Evolutionary conservation across 2,888 invertebrate genomes (phyloP).

Genomic region (Octonoba sinensis): DNA sequence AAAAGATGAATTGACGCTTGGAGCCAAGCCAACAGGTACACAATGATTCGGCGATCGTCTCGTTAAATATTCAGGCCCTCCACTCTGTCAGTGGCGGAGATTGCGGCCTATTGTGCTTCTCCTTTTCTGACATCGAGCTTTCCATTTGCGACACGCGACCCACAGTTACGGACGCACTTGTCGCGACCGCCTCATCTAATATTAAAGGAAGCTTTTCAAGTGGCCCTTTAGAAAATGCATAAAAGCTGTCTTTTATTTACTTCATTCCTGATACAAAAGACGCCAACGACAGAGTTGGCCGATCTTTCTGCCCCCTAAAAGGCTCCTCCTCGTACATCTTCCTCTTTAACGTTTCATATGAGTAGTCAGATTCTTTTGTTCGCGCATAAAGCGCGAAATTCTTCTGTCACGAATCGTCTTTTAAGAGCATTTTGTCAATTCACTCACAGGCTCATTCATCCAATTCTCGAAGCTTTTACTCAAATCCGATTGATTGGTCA

Average conservation of each 20-base stretch:
- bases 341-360: constrained; percentile 49
- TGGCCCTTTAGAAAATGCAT: constrained; percentile 25
- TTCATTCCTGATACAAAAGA: constrained; percentile 40
- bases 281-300: constrained; percentile 39
- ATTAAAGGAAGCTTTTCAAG: constrained; percentile 56
- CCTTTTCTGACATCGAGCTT: constrained; percentile 44
- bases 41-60: constrained; percentile 25
- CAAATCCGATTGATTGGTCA: too few species aligned
- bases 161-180: constrained; percentile 38
- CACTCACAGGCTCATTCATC: too few species aligned
- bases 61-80: constrained; percentile 54
- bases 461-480: too few species aligned
- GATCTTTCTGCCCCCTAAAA: constrained; percentile 33
- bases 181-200: constrained; percentile 58
- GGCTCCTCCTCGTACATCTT: constrained; percentile 20
- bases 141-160: constrained; percentile 61
- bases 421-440: not conserved
- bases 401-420: constrained; percentile 44
- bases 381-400: constrained; percentile 25
- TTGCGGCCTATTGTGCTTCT: constrained; percentile 57
- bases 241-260: constrained; percentile 48
- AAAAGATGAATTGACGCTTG: constrained; percentile 44
- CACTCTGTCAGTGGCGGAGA: constrained; percentile 53
- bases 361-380: constrained; percentile 30
- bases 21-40: constrained; percentile 57